Evolutionary conservation across 2,113 vertebrate genomes (phyloP).

Genomic region (Lepus americanus): DNA sequence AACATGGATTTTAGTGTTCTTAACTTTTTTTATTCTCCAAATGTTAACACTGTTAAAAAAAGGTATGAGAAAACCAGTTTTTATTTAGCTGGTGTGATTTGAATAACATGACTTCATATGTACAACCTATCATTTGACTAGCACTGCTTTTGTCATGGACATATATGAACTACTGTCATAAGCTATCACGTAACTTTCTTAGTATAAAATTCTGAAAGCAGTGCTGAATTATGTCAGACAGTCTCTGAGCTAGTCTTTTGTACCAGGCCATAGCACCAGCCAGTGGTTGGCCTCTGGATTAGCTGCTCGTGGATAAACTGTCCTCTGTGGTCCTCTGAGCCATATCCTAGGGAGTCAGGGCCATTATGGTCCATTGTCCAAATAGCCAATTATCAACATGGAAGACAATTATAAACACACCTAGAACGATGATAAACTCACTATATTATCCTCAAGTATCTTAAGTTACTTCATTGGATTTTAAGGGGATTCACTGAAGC

Average conservation of each 20-base stretch:
- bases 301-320: background rate
- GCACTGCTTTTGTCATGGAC: background rate
- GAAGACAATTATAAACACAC: conserved; percentile 18
- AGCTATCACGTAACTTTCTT: background rate
- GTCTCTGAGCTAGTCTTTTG: conserved; percentile 43
- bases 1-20: background rate
- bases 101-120: background rate
- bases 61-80: conserved; percentile 51
- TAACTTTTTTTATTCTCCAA: conserved; percentile 56
- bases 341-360: background rate
- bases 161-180: background rate
- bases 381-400: background rate
- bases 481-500: conserved; percentile 8
- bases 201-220: conserved; percentile 26
- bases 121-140: background rate
- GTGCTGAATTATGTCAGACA: background rate
- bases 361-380: background rate
- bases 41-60: background rate
- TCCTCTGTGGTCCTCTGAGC: background rate
- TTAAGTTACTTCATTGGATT: conserved; percentile 37
- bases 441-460: background rate
- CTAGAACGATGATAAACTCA: conserved; percentile 1
- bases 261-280: background rate
- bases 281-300: background rate
- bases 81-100: conserved; percentile 6